Base-by-base conservation (phyloP, 2,113 vertebrate genomes). In the Micronycteris hirsuta region DNA sequence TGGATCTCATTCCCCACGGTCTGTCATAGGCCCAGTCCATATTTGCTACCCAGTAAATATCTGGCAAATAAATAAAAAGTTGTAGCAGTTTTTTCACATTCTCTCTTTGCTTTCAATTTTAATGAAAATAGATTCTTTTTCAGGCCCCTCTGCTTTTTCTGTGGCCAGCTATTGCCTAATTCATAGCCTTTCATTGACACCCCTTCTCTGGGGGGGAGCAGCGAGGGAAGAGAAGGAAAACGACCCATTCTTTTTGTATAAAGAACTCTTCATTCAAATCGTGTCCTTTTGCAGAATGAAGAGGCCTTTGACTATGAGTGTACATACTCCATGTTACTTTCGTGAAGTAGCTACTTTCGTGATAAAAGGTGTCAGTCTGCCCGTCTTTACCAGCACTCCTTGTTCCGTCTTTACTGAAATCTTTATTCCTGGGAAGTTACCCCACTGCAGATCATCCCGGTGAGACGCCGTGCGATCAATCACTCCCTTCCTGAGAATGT, bases 341-440 rank as follows among this genome's bases (percentile, higher is more conserved):
- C 0, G 0, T 28, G 24, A 73, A 89, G 15, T 49, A 41, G n/a
- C 26, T 6, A 4, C 31, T 61, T 71, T 45, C n/a, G n/a, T 5
- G 14, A 24, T n/a, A 80, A 58, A 68, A 61, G 52, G 4, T 8
- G 1, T 16, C 5, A 20, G 33, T 16, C 24, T 43, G 80, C 36
- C 24, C 47, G 78, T 86, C 76, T 67, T 47, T 58, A 28, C 68
- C 31, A 26, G 47, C 8, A n/a, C 26, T 70, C 65, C 87, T 31
- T 28, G 22, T 56, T 67, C 26, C 2, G 36, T 67, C 81, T 89
- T 12, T n/a, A 73, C 47, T 28, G 22, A 86, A 74, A 36, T 77
- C 74, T 85, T 82, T 93, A 52, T 86, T 95, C 85, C 61, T 33
- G 61, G 80, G 91, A 92, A 68, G 61, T 86, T 77, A 85, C 77